phyloP scores from a whole-genome alignment of 1,140 invertebrate genomes.

The Solen grandis region DNA sequence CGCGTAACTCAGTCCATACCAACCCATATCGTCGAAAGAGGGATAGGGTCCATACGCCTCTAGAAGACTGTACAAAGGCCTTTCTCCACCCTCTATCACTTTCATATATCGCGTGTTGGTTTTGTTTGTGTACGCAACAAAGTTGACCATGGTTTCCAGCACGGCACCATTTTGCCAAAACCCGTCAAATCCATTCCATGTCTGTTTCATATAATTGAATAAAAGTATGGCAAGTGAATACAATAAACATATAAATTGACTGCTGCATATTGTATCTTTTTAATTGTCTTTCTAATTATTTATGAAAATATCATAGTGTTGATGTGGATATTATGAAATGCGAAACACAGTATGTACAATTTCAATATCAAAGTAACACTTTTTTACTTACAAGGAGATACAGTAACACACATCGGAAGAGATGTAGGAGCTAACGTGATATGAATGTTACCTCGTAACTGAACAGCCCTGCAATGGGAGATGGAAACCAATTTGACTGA shows the following conservation, averaged over 20 bases:
- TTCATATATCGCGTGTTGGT: constrained; percentile 56
- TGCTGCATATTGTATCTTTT: too few relatives aligned
- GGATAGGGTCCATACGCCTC: constrained; percentile 68
- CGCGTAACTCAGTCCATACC: constrained; percentile 61
- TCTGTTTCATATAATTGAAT: too few relatives aligned
- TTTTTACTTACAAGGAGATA: too few relatives aligned
- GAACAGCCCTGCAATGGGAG: constrained; percentile 53
- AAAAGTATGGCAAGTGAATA: too few relatives aligned
- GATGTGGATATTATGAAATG: too few relatives aligned
- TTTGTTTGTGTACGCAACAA: constrained; percentile 57
- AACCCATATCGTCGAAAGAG: constrained; percentile 68
- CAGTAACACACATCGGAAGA: too few relatives aligned
- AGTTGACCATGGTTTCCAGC: constrained; percentile 61
- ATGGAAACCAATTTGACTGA: constrained; percentile 50
- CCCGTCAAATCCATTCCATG: constrained; percentile 69
- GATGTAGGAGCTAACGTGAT: too few relatives aligned
- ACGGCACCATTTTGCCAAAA: constrained; percentile 69
- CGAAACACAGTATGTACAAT: too few relatives aligned
- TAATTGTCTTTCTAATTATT: too few relatives aligned
- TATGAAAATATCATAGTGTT: too few relatives aligned
- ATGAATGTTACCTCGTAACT: constrained; percentile 51
- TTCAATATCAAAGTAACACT: too few relatives aligned
- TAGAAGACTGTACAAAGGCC: constrained; percentile 56
- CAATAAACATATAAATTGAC: too few relatives aligned
- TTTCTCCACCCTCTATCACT: constrained; percentile 34